These are phyloP conservation scores for Acropora tenuis DNA, from an alignment of 64 coral and sea anemone genomes.

Conservation along the genomic window DNA sequence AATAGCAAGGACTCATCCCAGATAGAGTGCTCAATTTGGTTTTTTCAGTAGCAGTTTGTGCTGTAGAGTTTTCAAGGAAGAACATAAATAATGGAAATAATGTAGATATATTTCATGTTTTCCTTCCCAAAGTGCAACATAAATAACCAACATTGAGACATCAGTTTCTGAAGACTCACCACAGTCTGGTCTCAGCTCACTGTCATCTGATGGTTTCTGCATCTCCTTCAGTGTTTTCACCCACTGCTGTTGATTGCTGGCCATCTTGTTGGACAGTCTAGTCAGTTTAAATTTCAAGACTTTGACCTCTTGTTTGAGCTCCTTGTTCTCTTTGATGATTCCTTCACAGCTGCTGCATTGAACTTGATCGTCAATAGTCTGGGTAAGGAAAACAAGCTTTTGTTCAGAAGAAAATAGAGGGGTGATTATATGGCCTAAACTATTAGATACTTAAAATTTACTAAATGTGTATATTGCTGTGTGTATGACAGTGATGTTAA, in stretches of 20 bases:
- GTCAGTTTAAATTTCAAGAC: not conserved
- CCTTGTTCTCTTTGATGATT: not conserved
- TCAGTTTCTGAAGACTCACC: not conserved
- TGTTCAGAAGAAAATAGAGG: too few species aligned
- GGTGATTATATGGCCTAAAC: too few species aligned
- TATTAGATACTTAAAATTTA: too few species aligned
- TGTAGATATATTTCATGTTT: not conserved
- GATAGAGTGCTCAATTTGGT: too few species aligned
- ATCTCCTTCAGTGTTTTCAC: not conserved
- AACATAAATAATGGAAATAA: not conserved
- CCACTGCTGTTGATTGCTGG: not conserved
- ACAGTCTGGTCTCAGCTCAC: not conserved
- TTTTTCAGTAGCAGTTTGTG: not conserved
- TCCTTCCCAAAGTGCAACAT: not conserved
- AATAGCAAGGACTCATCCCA: too few species aligned
- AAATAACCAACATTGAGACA: not conserved
- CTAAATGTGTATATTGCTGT: too few species aligned
- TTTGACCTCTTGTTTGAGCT: not conserved
- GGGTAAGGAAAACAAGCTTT: too few species aligned
- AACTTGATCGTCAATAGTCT: too few species aligned
- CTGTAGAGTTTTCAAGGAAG: not conserved
- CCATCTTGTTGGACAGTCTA: slow-evolving; percentile 3
- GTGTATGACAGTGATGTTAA: not conserved
- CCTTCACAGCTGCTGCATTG: too few species aligned
- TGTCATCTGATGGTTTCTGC: not conserved